Conservation (phyloP, 2,888 invertebrate genomes). For the Lagria hirta region DNA sequence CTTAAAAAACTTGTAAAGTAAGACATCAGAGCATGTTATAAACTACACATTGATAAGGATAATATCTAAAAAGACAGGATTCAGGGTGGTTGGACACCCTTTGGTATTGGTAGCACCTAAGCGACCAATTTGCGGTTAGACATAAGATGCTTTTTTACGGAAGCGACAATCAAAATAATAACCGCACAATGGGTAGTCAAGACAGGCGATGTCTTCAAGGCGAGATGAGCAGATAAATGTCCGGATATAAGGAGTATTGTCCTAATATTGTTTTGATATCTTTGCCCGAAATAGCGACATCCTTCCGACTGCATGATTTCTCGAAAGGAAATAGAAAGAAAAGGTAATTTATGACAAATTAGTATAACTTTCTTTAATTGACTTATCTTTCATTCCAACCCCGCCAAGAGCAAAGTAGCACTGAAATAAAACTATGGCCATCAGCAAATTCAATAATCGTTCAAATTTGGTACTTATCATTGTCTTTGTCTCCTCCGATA, state of each 20-base stretch:
- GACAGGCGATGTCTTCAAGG: constrained; percentile 15
- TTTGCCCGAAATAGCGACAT: constrained; percentile 15
- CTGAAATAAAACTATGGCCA: too few relatives aligned
- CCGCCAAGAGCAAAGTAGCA: too few relatives aligned
- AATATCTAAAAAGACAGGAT: constrained; percentile 37
- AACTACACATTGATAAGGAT: constrained; percentile 6
- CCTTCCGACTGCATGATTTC: constrained; percentile 11
- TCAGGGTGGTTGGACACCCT: constrained; percentile 46
- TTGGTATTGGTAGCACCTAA: constrained; percentile 15
- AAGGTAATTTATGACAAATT: too few relatives aligned
- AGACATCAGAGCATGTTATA: constrained; percentile 2
- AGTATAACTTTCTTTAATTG: too few relatives aligned
- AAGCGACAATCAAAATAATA: constrained; percentile 36
- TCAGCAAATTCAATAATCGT: too few relatives aligned
- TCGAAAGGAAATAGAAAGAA: constrained; percentile 9
- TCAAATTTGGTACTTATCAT: too few relatives aligned
- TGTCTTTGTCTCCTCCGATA: too few relatives aligned
- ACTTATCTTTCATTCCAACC: too few relatives aligned
- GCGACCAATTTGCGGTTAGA: constrained; percentile 35
- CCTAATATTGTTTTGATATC: constrained; percentile 9
- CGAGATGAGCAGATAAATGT: constrained; percentile 14
- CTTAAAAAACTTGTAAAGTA: background rate
- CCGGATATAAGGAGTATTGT: constrained; percentile 27
- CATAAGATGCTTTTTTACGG: constrained; percentile 30
- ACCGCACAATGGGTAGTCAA: constrained; percentile 17